These are phyloP conservation scores for Melanotaenia boesemani DNA, from an alignment of 2,797 vertebrate species.

Conservation along the genomic window DNA sequence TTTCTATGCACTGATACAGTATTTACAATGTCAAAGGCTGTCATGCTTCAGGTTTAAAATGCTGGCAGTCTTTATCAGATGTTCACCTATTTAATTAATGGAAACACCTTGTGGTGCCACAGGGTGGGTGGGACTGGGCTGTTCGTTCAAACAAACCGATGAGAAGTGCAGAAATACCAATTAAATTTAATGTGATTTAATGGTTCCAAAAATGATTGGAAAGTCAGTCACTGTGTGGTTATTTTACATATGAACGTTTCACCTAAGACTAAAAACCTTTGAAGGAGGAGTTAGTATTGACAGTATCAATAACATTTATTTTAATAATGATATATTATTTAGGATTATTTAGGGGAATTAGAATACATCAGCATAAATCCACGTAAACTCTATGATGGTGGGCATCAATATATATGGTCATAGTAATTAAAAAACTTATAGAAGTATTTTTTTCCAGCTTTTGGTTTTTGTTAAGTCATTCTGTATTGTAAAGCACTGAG, in stretches of 20 bases:
- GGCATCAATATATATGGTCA: background rate
- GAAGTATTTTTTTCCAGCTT: background rate
- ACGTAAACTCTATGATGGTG: background rate
- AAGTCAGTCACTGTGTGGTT: background rate
- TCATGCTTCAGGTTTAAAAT: constrained; percentile 33
- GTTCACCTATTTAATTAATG: constrained; percentile 48
- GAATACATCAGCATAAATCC: background rate
- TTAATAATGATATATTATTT: background rate
- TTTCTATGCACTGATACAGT: constrained; percentile 23
- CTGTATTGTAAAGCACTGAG: no score
- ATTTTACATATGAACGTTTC: background rate
- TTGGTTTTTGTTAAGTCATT: no score
- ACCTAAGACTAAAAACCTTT: background rate
- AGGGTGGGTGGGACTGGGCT: constrained; percentile 21
- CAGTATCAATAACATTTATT: background rate
- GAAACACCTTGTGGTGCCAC: constrained; percentile 30
- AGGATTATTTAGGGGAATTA: no score
- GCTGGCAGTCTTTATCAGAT: constrained; percentile 25
- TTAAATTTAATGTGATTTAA: constrained; percentile 10
- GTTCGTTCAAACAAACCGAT: constrained; percentile 25
- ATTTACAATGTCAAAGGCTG: constrained; percentile 16
- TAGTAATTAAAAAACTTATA: background rate
- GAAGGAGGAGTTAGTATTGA: background rate
- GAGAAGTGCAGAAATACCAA: constrained; percentile 22
- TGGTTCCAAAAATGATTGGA: background rate